phyloP scores from a whole-genome alignment of 2,113 vertebrate species.

The Leiothrix lutea region DNA sequence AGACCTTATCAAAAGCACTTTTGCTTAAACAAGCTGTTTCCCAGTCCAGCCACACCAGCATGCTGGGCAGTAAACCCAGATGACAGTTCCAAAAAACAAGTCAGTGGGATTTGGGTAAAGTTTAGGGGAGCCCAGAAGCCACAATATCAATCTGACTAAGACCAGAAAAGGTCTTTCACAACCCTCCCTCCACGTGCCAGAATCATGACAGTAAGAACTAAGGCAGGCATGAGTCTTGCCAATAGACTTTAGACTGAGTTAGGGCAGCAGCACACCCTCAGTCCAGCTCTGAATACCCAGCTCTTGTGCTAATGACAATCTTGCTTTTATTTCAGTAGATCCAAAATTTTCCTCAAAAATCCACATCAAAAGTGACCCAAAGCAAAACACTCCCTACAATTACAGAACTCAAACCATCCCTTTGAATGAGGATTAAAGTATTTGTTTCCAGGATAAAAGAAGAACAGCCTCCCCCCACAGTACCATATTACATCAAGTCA shows the following conservation, averaged over 20 bases:
- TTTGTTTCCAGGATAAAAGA: not conserved
- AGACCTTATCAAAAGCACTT: not conserved
- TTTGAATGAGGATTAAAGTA: not conserved
- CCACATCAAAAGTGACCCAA: constrained; percentile 43
- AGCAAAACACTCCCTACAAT: constrained; percentile 28
- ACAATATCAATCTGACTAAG: not conserved
- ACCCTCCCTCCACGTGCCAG: not conserved
- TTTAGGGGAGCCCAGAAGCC: not conserved
- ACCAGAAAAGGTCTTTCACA: not conserved
- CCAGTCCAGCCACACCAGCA: not conserved
- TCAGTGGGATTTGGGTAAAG: not conserved
- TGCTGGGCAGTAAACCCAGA: not conserved
- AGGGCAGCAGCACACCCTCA: not conserved
- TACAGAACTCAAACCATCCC: not conserved
- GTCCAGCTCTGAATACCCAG: not conserved
- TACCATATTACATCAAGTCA: not conserved
- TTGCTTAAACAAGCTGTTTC: not conserved
- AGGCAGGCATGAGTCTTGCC: not conserved
- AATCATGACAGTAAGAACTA: not conserved
- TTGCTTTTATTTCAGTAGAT: not conserved
- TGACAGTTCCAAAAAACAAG: not conserved
- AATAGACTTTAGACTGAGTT: not conserved
- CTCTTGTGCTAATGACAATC: not conserved
- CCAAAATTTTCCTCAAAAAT: not conserved
- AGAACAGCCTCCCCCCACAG: not conserved